These are phyloP conservation scores for Girardinus metallicus DNA, from an alignment of 2,797 vertebrate genomes.

Conservation along the genomic window DNA sequence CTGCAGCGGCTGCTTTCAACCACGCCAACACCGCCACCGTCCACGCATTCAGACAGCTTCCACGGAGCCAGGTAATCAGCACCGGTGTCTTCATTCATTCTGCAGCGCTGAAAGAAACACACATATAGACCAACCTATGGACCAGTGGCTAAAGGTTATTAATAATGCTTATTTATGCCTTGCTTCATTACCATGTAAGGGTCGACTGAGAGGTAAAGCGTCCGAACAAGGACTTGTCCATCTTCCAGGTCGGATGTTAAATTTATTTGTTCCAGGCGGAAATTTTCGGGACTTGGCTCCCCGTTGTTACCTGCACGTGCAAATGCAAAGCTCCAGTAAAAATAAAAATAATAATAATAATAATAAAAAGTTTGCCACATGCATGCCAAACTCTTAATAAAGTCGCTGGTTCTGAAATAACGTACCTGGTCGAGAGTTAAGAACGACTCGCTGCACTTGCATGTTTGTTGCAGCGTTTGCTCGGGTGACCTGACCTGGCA, in stretches of 20 bases:
- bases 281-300: slow-evolving; percentile 87
- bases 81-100: slow-evolving; percentile 92
- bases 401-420: neutral
- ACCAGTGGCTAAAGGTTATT: neutral
- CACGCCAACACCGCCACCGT: slow-evolving; percentile 90
- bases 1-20: slow-evolving; percentile 86
- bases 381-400: neutral
- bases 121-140: neutral
- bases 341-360: too few species aligned
- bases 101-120: slow-evolving; percentile 83
- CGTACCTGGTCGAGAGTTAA: slow-evolving; percentile 80
- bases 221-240: slow-evolving; percentile 86
- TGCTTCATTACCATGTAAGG: slow-evolving; percentile 91
- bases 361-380: neutral
- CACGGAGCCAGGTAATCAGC: slow-evolving; percentile 87
- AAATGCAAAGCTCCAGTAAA: neutral
- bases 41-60: slow-evolving; percentile 83
- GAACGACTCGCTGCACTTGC: slow-evolving; percentile 74
- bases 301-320: slow-evolving; percentile 83
- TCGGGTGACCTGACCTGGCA: slow-evolving; percentile 7
- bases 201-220: slow-evolving; percentile 93
- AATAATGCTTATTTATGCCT: neutral
- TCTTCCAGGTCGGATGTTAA: slow-evolving; percentile 76
- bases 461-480: slow-evolving; percentile 27
- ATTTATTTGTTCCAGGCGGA: slow-evolving; percentile 82